These are phyloP conservation scores for Microctonus hyperodae DNA, from an alignment of 2,888 invertebrate genomes.

Conservation along the genomic window DNA sequence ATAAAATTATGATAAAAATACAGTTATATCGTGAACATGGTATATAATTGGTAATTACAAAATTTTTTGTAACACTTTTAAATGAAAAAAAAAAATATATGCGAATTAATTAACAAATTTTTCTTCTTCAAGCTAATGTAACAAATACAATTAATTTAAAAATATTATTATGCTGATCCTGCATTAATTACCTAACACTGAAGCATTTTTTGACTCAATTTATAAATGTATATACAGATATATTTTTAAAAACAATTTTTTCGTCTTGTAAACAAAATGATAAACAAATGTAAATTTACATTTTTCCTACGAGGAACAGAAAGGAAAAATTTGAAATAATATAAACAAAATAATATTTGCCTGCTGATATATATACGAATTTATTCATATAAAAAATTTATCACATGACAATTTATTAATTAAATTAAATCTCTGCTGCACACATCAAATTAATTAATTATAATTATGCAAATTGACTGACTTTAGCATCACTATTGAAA, in stretches of 20 bases:
- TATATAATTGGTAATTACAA: slow-evolving; percentile 27
- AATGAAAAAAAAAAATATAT: slow-evolving; percentile 18
- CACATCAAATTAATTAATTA: not conserved
- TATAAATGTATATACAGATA: not conserved
- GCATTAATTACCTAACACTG: not conserved
- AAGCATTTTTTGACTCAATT: not conserved
- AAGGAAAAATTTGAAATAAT: not conserved
- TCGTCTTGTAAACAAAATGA: not conserved
- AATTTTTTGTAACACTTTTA: slow-evolving; percentile 45
- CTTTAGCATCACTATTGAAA: not conserved
- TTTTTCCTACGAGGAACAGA: not conserved
- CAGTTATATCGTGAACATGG: slow-evolving; percentile 37
- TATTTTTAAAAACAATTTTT: not conserved
- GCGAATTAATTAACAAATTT: slow-evolving; percentile 24
- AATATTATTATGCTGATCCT: not conserved
- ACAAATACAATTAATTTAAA: not conserved
- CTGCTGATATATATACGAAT: not conserved
- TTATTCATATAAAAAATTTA: not conserved
- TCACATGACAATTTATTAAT: not conserved
- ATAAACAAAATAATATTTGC: no score
- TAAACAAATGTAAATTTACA: not conserved
- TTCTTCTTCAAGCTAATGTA: not conserved
- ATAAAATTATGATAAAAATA: slow-evolving; percentile 8
- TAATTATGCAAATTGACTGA: not conserved
- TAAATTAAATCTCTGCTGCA: not conserved